phyloP scores from a whole-genome alignment of 2,113 vertebrate species.

The Irena cyanogastra region DNA sequence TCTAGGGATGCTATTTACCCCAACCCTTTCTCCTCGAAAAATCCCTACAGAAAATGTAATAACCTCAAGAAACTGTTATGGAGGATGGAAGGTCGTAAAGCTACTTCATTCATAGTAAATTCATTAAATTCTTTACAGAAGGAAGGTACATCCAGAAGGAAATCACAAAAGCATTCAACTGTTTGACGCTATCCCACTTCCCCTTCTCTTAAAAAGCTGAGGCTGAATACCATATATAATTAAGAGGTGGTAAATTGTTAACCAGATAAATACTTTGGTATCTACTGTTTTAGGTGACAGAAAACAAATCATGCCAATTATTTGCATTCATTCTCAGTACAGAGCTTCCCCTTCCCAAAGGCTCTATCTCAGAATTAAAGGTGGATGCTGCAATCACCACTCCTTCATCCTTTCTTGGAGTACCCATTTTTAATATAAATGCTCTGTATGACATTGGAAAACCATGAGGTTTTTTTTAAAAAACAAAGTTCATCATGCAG shows the following conservation, averaged over 20 bases:
- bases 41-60: not conserved
- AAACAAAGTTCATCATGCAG: not conserved
- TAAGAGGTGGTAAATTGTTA: not conserved
- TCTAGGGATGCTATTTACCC: not conserved
- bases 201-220: not conserved
- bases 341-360: not conserved
- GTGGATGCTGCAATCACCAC: not conserved
- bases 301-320: not conserved
- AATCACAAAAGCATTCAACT: not conserved
- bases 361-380: not conserved
- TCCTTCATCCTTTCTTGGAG: not conserved
- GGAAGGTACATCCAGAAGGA: not conserved
- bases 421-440: not conserved
- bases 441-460: not conserved
- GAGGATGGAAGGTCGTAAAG: not conserved
- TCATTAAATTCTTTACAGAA: not conserved
- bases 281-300: not conserved
- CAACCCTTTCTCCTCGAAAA: not conserved
- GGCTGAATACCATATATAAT: not conserved
- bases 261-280: not conserved
- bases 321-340: not conserved
- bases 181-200: not conserved
- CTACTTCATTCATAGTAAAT: not conserved
- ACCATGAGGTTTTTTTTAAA: not conserved
- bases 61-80: not conserved